Percentiles rank a stretch among this genome's conserved stretches.
These are phyloP conservation scores for Oxytorus armatus DNA, from an alignment of 2,888 invertebrate species.

Conservation along the genomic window DNA sequence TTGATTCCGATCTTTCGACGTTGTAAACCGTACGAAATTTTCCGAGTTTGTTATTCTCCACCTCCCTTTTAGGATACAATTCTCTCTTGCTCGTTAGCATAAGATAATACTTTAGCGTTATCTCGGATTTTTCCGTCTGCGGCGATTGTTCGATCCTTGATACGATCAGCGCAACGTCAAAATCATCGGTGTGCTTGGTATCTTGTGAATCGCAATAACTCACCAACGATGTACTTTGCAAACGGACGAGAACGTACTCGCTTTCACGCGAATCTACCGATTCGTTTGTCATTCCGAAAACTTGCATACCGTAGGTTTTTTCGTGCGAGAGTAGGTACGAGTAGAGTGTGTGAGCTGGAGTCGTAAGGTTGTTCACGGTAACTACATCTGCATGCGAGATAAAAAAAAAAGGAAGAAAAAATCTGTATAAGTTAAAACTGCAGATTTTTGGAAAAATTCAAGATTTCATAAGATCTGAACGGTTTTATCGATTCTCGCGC, in stretches of 20 bases:
- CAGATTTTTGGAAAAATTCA: too few relatives aligned
- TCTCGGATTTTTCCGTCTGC: conserved; percentile 77
- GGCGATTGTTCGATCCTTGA: conserved; percentile 85
- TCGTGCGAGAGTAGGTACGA: conserved; percentile 90
- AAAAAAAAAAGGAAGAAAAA: too few relatives aligned
- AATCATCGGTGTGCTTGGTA: conserved; percentile 87
- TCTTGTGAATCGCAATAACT: conserved; percentile 87
- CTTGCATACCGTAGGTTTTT: conserved; percentile 88
- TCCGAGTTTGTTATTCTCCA: conserved; percentile 87
- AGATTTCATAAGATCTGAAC: too few relatives aligned
- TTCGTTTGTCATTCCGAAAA: conserved; percentile 87
- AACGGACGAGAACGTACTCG: conserved; percentile 88
- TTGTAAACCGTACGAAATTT: conserved; percentile 87
- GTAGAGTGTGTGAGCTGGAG: conserved; percentile 88
- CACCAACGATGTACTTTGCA: conserved; percentile 86
- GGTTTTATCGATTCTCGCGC: too few relatives aligned
- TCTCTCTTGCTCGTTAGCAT: conserved; percentile 84
- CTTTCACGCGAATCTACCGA: conserved; percentile 82
- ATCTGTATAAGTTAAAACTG: background rate
- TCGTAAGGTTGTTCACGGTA: conserved; percentile 87
- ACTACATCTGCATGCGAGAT: conserved; percentile 87
- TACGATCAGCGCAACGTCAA: conserved; percentile 89
- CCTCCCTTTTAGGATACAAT: conserved; percentile 87
- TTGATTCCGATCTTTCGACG: conserved; percentile 78
- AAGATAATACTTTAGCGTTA: conserved; percentile 81